Percentiles rank a stretch among this genome's conserved stretches.
These are phyloP conservation scores for Syngnathus scovelli DNA, from an alignment of 2,113 vertebrate genomes.

Conservation along the genomic window DNA sequence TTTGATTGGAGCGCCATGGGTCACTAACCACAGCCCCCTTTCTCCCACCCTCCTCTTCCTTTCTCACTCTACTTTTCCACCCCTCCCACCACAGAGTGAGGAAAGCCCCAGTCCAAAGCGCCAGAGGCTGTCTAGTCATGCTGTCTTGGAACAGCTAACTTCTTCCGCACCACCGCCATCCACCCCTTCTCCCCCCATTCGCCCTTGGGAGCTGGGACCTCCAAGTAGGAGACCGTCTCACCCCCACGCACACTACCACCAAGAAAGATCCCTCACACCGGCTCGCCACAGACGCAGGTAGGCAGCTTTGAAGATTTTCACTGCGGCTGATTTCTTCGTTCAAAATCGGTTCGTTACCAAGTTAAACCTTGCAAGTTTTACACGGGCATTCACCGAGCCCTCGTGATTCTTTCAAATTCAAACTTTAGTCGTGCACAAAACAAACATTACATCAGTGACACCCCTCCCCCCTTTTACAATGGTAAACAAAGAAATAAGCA, in stretches of 20 bases:
- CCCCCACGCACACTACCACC: slow-evolving; percentile 85
- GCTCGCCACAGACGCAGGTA: slow-evolving; percentile 93
- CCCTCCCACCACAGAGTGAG: slow-evolving; percentile 75
- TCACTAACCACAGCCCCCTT: slow-evolving; percentile 41
- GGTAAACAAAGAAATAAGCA: too few species aligned
- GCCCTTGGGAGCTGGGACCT: slow-evolving; percentile 92
- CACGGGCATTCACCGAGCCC: not conserved
- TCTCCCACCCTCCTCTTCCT: slow-evolving; percentile 12
- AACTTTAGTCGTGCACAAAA: not conserved
- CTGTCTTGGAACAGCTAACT: slow-evolving; percentile 88
- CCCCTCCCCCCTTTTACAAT: too few species aligned
- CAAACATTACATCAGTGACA: not conserved
- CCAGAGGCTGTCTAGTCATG: slow-evolving; percentile 87
- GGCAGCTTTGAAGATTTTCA: slow-evolving; percentile 10
- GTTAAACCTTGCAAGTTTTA: too few species aligned
- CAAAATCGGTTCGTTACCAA: not conserved
- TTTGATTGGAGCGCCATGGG: slow-evolving; percentile 38
- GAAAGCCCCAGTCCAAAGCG: slow-evolving; percentile 95
- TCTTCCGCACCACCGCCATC: slow-evolving; percentile 79
- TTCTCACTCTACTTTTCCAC: slow-evolving; percentile 2
- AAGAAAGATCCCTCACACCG: slow-evolving; percentile 90
- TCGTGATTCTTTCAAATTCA: not conserved
- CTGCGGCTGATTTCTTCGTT: not conserved
- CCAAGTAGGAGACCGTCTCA: slow-evolving; percentile 83
- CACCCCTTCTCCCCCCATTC: slow-evolving; percentile 91